These are phyloP conservation scores for Synanthedon formicaeformis DNA, from an alignment of 2,888 invertebrate species.

Conservation along the genomic window DNA sequence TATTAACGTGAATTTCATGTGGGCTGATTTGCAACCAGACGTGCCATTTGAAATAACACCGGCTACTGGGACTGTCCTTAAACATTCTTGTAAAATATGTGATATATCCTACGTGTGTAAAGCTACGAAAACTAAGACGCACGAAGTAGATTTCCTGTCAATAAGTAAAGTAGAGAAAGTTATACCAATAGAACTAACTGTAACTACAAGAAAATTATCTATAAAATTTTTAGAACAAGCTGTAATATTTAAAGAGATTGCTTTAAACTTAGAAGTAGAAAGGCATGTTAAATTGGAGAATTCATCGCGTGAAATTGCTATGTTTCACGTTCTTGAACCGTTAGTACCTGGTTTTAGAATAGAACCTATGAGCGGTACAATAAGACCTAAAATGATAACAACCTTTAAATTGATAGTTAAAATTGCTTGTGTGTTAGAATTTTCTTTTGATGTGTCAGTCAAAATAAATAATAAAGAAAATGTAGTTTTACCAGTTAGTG, in stretches of 20 bases:
- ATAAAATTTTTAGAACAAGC: constrained; percentile 48
- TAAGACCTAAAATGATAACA: constrained; percentile 62
- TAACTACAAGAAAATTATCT: constrained; percentile 46
- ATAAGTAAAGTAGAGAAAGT: constrained; percentile 16
- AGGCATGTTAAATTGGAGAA: constrained; percentile 65
- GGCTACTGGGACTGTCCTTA: constrained; percentile 31
- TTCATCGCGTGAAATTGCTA: constrained; percentile 61
- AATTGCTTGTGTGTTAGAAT: constrained; percentile 52
- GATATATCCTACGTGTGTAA: constrained; percentile 40
- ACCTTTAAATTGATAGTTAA: constrained; percentile 52
- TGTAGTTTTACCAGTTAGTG: constrained; percentile 46
- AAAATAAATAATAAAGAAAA: constrained; percentile 60
- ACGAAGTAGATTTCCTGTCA: constrained; percentile 42
- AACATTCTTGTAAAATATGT: constrained; percentile 41
- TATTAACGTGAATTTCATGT: constrained; percentile 34
- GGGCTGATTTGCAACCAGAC: constrained; percentile 37
- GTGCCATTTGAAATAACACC: constrained; percentile 52
- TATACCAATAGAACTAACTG: constrained; percentile 39
- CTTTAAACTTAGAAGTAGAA: constrained; percentile 43
- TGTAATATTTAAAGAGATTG: constrained; percentile 48
- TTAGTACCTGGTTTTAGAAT: constrained; percentile 55
- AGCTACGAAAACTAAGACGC: constrained; percentile 45
- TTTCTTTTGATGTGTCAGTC: constrained; percentile 40
- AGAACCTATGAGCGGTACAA: constrained; percentile 60
- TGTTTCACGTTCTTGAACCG: constrained; percentile 62